These are phyloP conservation scores for Microchirus variegatus DNA, from an alignment of 2,797 vertebrate genomes.

Conservation along the genomic window DNA sequence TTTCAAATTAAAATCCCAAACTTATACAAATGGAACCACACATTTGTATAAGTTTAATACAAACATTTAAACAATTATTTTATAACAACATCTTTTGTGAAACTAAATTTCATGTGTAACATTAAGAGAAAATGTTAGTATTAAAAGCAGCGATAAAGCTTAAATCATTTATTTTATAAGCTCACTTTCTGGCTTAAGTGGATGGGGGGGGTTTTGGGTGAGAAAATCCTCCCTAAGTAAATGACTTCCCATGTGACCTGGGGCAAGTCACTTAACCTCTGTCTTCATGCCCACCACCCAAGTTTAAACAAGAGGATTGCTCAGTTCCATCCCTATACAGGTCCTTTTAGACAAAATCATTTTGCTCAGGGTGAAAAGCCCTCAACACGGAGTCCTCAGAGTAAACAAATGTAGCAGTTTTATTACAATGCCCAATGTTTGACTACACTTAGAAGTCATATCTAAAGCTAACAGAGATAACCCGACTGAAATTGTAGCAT, in stretches of 20 bases:
- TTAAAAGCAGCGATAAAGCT: slow-evolving; percentile 8
- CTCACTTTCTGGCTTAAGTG: slow-evolving; percentile 45
- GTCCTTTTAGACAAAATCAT: slow-evolving; percentile 70
- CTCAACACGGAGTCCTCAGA: slow-evolving; percentile 43
- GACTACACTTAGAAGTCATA: slow-evolving; percentile 1
- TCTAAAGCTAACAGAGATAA: neutral
- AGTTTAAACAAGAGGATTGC: slow-evolving; percentile 78
- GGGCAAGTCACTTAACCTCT: slow-evolving; percentile 85
- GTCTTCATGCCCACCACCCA: slow-evolving; percentile 74
- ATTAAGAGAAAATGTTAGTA: neutral
- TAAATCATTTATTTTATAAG: neutral
- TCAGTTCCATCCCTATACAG: slow-evolving; percentile 70
- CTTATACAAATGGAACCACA: too few relatives aligned
- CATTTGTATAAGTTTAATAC: too few relatives aligned
- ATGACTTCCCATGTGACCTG: slow-evolving; percentile 80
- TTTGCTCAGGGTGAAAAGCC: slow-evolving; percentile 72
- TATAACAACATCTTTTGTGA: too few relatives aligned
- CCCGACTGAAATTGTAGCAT: neutral
- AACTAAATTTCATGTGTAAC: too few relatives aligned
- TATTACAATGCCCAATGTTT: slow-evolving; percentile 16
- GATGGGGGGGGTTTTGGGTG: slow-evolving; percentile 69
- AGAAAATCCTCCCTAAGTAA: slow-evolving; percentile 80
- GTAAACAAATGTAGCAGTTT: slow-evolving; percentile 53
- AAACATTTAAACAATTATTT: too few relatives aligned
- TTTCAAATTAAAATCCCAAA: too few relatives aligned